These are phyloP conservation scores for Papilio gigon DNA, from an alignment of 2,888 invertebrate species.

Conservation along the genomic window DNA sequence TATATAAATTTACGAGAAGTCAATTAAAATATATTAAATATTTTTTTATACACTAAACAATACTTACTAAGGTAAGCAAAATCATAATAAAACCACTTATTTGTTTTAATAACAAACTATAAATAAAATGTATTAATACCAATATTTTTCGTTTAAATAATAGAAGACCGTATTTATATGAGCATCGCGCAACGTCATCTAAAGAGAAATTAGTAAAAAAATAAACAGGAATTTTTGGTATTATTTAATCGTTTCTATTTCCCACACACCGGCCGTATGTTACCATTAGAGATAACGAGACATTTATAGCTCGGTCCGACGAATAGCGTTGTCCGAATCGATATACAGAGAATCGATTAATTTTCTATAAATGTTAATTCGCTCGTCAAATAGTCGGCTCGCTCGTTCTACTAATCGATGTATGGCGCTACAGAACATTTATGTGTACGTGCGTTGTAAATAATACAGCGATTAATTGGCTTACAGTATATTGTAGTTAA, in stretches of 20 bases:
- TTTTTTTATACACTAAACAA: too few relatives aligned
- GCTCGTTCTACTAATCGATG: conserved; percentile 78
- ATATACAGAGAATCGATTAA: conserved; percentile 76
- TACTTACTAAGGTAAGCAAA: too few relatives aligned
- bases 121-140: too few relatives aligned
- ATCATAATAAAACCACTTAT: too few relatives aligned
- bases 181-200: conserved; percentile 47
- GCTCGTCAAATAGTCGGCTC: conserved; percentile 74
- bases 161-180: conserved; percentile 46
- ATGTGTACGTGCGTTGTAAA: conserved; percentile 65
- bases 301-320: conserved; percentile 71
- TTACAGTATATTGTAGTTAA: conserved; percentile 55
- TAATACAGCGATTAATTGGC: conserved; percentile 72
- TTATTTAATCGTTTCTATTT: conserved; percentile 58
- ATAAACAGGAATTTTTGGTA: conserved; percentile 65
- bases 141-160: not conserved
- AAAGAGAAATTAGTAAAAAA: conserved; percentile 61
- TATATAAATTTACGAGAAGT: conserved; percentile 6
- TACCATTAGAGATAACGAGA: conserved; percentile 77
- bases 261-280: conserved; percentile 71
- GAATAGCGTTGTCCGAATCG: conserved; percentile 57
- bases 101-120: too few relatives aligned
- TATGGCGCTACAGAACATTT: conserved; percentile 73
- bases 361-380: conserved; percentile 77
- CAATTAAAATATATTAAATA: too few relatives aligned